Conservation (phyloP, 2,888 invertebrate genomes). For the Netelia inedita region DNA sequence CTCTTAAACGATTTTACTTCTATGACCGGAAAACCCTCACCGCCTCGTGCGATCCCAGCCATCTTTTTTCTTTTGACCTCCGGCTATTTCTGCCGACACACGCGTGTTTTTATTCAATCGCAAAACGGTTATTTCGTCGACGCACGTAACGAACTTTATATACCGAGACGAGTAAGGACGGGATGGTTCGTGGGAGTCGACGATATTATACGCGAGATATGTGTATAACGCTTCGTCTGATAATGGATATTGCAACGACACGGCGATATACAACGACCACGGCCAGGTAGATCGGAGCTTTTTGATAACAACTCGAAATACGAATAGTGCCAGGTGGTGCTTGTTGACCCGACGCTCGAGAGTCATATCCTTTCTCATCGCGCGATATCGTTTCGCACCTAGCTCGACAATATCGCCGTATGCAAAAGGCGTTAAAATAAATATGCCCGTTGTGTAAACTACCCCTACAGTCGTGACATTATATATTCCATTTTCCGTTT, state of each 20-base stretch:
- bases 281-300: slow-evolving; percentile 44
- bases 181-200: no score
- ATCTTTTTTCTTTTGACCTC: neutral
- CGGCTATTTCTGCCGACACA: neutral
- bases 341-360: slow-evolving; percentile 30
- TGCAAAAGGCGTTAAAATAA: neutral
- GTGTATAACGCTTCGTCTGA: neutral
- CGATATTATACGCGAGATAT: neutral
- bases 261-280: neutral
- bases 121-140: neutral
- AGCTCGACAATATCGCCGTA: slow-evolving; percentile 15
- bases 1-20: slow-evolving; percentile 23
- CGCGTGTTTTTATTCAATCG: neutral
- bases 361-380: slow-evolving; percentile 2
- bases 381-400: slow-evolving; percentile 14
- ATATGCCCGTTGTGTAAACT: neutral
- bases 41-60: neutral
- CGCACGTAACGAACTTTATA: no score
- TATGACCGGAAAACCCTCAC: neutral
- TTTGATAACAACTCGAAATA: slow-evolving; percentile 45
- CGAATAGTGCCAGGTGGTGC: slow-evolving; percentile 28
- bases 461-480: no score
- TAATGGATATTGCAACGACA: neutral
- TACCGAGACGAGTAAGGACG: no score
- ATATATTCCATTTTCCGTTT: no score